Conservation (phyloP, 1,140 invertebrate species). For the Ganaspis sp. region DNA sequence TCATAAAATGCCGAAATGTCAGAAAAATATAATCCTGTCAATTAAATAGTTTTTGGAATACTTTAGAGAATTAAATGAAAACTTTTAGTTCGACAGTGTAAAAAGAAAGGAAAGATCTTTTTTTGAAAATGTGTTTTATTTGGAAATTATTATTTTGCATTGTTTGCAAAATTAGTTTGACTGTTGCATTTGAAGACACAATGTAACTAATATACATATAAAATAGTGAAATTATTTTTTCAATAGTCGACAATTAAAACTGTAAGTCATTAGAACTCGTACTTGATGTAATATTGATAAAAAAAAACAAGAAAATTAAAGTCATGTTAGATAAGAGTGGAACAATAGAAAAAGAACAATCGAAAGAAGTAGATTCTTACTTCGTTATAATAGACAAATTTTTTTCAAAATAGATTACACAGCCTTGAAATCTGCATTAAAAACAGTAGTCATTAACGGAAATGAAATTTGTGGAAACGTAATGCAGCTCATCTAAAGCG, state of each 20-base stretch:
- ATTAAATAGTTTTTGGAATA: no score
- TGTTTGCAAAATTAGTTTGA: background rate
- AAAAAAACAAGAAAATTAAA: background rate
- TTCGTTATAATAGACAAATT: background rate
- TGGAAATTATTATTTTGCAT: background rate
- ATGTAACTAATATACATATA: background rate
- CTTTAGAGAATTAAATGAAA: no score
- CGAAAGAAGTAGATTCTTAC: background rate
- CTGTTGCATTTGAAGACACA: background rate
- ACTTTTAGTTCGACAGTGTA: no score
- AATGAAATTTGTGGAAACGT: background rate
- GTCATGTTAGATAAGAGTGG: background rate
- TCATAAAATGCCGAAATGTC: no score
- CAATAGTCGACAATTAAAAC: background rate
- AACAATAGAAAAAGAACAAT: background rate
- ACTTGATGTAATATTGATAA: background rate
- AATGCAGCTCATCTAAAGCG: slow-evolving; percentile 26
- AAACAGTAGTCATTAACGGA: background rate
- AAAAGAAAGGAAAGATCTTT: no score
- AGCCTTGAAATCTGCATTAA: background rate
- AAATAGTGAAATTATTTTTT: slow-evolving; percentile 1
- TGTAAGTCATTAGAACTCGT: background rate
- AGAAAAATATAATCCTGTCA: no score
- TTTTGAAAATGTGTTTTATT: no score
- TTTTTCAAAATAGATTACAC: background rate